These are phyloP conservation scores for Nothocercus julius DNA, from an alignment of 2,113 vertebrate genomes.

Conservation along the genomic window DNA sequence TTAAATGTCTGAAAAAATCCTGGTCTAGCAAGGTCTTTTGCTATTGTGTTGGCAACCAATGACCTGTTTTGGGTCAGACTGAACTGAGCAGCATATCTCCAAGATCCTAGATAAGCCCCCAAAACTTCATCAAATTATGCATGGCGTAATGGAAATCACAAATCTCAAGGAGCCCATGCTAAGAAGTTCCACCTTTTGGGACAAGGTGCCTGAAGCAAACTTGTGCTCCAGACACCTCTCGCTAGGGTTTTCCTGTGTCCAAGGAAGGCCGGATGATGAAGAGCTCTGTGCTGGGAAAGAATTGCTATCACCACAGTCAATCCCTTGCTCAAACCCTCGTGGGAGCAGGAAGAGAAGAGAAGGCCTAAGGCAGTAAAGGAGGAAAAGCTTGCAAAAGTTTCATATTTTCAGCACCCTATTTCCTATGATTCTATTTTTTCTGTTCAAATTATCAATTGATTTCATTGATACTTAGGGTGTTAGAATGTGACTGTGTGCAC, in stretches of 20 bases:
- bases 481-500: not conserved
- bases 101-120: accelerated
- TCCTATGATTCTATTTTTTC: not conserved
- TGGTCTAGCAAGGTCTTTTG: conserved; percentile 33
- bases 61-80: conserved; percentile 16
- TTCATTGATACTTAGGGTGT: not conserved
- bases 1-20: conserved; percentile 17
- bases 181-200: not conserved
- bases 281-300: not conserved
- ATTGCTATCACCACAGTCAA: not conserved
- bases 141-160: not conserved
- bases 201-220: not conserved
- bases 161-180: not conserved
- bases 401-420: not conserved
- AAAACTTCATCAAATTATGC: not conserved
- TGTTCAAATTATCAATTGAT: not conserved
- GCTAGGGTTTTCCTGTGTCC: no score
- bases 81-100: not conserved
- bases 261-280: not conserved
- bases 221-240: not conserved
- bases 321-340: not conserved
- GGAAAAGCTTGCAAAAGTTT: not conserved
- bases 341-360: not conserved
- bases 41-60: not conserved
- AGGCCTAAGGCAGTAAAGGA: not conserved